These are phyloP conservation scores for Linepithema humile DNA, from an alignment of 1,140 invertebrate genomes.

Conservation along the genomic window DNA sequence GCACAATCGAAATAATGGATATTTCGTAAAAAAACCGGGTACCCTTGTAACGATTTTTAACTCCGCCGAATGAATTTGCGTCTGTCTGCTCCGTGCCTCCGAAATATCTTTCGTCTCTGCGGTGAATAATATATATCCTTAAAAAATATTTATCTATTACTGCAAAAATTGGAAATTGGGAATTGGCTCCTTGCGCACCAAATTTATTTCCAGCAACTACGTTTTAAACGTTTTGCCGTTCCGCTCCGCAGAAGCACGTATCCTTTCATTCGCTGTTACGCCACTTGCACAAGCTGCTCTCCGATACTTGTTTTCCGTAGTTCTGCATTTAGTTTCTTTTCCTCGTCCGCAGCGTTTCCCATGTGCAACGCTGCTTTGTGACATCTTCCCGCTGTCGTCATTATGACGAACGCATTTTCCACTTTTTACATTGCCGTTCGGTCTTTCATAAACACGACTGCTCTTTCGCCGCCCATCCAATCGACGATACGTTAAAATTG, in stretches of 20 bases:
- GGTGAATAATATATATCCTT: not conserved
- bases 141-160: no score
- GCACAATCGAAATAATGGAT: constrained; percentile 19
- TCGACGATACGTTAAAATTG: constrained; percentile 48
- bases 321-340: constrained; percentile 32
- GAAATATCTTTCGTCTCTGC: not conserved
- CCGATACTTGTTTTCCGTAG: not conserved
- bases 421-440: not conserved
- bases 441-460: constrained; percentile 25
- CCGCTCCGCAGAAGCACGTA: not conserved
- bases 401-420: constrained; percentile 8
- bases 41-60: constrained; percentile 13
- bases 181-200: not conserved
- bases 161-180: no score
- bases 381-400: not conserved
- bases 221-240: constrained; percentile 17
- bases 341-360: not conserved
- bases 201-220: not conserved
- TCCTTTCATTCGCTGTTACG: constrained; percentile 1
- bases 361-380: not conserved
- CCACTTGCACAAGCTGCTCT: not conserved
- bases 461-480: not conserved
- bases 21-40: not conserved
- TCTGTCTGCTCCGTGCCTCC: not conserved
- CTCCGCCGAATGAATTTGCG: not conserved